Percentiles rank a stretch among this genome's conserved stretches.
phyloP scores from a whole-genome alignment of 1,140 invertebrate species.

The Teleopsis dalmanni region DNA sequence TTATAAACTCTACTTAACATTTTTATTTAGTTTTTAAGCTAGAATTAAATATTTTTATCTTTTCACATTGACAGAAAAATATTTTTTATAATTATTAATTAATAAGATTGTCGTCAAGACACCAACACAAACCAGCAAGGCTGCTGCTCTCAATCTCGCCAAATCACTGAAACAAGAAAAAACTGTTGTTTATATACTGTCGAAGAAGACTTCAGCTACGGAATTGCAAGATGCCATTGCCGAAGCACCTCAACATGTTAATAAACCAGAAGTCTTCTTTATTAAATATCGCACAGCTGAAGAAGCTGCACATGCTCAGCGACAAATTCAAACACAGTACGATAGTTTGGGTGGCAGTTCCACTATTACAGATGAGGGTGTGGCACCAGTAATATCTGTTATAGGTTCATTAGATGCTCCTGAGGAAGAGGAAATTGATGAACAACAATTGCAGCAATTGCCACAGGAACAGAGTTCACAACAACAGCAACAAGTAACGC shows the following conservation, averaged over 20 bases:
- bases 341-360: constrained; percentile 36
- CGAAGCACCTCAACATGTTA: constrained; percentile 45
- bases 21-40: no score
- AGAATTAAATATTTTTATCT: no score
- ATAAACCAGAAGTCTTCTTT: constrained; percentile 55
- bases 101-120: constrained; percentile 83
- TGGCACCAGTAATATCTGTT: constrained; percentile 39
- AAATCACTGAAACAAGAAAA: constrained; percentile 69
- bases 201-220: constrained; percentile 63
- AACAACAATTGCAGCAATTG: constrained; percentile 16
- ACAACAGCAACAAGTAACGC: not conserved
- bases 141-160: constrained; percentile 56
- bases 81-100: no score
- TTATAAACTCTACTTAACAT: no score
- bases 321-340: constrained; percentile 41
- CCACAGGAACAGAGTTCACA: constrained; percentile 9
- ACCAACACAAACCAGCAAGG: constrained; percentile 61
- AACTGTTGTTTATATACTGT: constrained; percentile 76
- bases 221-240: constrained; percentile 76
- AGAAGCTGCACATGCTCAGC: constrained; percentile 41
- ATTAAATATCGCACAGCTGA: constrained; percentile 60
- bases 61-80: no score
- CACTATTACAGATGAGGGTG: constrained; percentile 38
- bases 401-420: constrained; percentile 33
- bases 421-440: constrained; percentile 32